Evolutionary conservation across 2,797 vertebrate species (phyloP), one percentile per base, ranked within the genome.

Genomic region (Chaetophractus vellerosus): DNA sequence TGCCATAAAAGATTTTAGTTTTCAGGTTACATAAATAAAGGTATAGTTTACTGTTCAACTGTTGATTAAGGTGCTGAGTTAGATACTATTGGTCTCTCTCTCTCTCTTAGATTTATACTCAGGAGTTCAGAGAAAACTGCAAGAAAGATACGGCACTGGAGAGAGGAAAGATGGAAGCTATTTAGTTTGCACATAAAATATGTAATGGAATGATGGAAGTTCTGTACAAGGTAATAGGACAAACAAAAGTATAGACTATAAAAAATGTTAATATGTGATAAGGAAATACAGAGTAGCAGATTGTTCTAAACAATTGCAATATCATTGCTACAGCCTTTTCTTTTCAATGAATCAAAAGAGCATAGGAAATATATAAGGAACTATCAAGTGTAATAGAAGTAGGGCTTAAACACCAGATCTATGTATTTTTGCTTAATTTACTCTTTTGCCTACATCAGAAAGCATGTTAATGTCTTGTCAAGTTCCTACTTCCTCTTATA

Each of bases 1-100:
- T 5, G 48, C 18, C 15, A 68, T 12, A 38, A 10, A 33, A 66
- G n/a, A 9, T 24, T 95, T 96, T 23, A 1, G 48, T 63, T 89
- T 93, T 80, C 57, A 93, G 71, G 24, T 1, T 83, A 72, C 33
- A 45, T 14, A 45, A 76, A 66, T 55, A 71, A 80, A 95, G 18
- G 15, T 75, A 12, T 38, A 38, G 38, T 38, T 78, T 59, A n/a
- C 36, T 71, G 9, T 48, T 61, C 16, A 87, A 0, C 26, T 69
- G 57, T 38, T 72, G 9, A 79, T 75, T 8, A 80, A n/a, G 26
- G 3, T 45, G 19, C 14, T 86, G 33, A 88, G 5, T 71, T 52
- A 41, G 69, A 19, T 18, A 55, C 16, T 7, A 45, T 28, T 36
- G n/a, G 23, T 24, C 10, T 78, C 5, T 38, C 2, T 72, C 19